A percentile compares a stretch with the other conserved stretches of the same genome.
Conservation (phyloP, 1,140 invertebrate species). For the Orchestia grillus region DNA sequence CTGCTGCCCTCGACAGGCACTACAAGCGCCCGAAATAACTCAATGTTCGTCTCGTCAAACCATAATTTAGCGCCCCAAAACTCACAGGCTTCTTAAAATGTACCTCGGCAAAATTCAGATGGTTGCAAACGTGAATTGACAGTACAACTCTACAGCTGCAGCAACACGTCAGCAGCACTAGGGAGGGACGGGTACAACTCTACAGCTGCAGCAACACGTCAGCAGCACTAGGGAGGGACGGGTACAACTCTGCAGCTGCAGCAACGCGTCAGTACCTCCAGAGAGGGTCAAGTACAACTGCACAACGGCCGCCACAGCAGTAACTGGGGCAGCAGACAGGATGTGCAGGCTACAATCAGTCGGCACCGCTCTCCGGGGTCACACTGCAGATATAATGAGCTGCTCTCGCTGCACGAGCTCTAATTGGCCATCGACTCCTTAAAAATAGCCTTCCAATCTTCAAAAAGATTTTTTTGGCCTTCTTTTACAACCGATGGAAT, state of each 20-base stretch:
- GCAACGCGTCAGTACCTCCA: not conserved
- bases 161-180: too few relatives aligned
- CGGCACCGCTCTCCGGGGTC: not conserved
- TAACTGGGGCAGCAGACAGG: not conserved
- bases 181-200: too few relatives aligned
- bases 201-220: not conserved
- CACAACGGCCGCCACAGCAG: not conserved
- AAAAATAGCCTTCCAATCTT: not conserved
- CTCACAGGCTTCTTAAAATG: too few relatives aligned
- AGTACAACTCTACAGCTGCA: too few relatives aligned
- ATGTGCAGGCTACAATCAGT: not conserved
- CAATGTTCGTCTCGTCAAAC: too few relatives aligned
- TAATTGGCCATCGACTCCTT: not conserved
- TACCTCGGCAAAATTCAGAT: too few relatives aligned
- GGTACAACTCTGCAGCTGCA: not conserved
- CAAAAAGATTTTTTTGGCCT: not conserved
- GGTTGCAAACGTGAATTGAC: too few relatives aligned
- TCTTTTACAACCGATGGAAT: not conserved
- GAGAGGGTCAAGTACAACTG: not conserved
- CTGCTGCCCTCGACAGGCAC: too few relatives aligned
- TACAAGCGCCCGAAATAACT: too few relatives aligned
- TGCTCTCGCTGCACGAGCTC: not conserved
- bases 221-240: not conserved
- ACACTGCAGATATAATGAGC: not conserved
- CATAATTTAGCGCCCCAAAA: too few relatives aligned